Evolutionary conservation across 2,888 invertebrate species (phyloP).

Genomic region (Mesopsocus fuscifrons): DNA sequence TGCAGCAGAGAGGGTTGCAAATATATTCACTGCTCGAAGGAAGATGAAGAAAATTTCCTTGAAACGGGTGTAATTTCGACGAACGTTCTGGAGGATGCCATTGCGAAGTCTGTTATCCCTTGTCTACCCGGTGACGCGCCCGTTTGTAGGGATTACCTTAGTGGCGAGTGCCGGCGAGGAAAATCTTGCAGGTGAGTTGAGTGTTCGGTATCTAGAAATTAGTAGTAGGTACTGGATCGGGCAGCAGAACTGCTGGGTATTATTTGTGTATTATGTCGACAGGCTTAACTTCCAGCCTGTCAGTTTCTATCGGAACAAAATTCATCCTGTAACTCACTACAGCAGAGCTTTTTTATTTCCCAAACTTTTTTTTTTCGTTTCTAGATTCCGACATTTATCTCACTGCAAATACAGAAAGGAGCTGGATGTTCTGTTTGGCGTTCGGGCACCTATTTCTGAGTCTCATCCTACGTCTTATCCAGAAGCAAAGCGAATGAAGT

Average conservation of each 20-base stretch:
- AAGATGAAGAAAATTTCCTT: conserved; percentile 6
- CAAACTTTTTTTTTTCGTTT: no score
- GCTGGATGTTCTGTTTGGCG: conserved; percentile 4
- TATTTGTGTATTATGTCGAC: no score
- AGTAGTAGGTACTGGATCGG: no score
- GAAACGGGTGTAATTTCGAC: conserved; percentile 1
- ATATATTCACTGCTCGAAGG: conserved; percentile 8
- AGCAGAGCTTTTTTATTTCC: no score
- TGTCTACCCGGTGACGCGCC: conserved; percentile 2
- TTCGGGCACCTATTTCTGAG: neutral
- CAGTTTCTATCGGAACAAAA: no score
- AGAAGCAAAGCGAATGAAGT: neutral
- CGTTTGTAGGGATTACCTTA: conserved; percentile 6
- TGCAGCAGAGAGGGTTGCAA: conserved; percentile 6
- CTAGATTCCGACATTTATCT: conserved; percentile 4
- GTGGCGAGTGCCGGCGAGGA: conserved; percentile 6
- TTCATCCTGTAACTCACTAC: no score
- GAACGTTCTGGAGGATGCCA: conserved; percentile 6
- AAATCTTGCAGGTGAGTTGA: conserved; percentile 3
- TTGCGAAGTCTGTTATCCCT: conserved; percentile 3
- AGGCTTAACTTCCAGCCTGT: no score
- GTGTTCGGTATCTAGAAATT: no score
- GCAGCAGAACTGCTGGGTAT: no score
- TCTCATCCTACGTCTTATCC: neutral
- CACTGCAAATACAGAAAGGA: conserved; percentile 8